phyloP scores from a whole-genome alignment of 2,888 invertebrate genomes.

The Stenoptilia bipunctidactyla region DNA sequence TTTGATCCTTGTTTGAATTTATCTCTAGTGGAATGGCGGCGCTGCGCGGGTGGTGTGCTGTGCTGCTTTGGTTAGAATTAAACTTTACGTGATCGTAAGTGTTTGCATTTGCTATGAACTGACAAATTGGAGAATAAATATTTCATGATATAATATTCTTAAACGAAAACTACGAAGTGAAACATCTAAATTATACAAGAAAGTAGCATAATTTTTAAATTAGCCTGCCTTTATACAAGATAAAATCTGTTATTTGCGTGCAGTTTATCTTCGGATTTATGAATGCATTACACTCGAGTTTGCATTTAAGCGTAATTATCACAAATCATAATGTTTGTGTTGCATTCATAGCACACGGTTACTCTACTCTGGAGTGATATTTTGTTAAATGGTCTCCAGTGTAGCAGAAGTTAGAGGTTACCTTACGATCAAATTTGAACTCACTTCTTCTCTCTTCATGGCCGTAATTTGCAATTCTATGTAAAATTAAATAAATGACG shows the following conservation, averaged over 20 bases:
- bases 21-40: neutral
- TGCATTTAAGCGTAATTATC: slow-evolving; percentile 42
- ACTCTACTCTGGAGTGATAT: slow-evolving; percentile 24
- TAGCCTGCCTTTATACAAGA: neutral
- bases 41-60: neutral
- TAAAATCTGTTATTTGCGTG: neutral
- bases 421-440: slow-evolving; percentile 10
- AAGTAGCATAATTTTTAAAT: neutral
- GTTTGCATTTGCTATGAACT: too few species aligned
- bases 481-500: slow-evolving; percentile 8
- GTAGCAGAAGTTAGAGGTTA: neutral
- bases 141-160: too few species aligned
- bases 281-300: slow-evolving; percentile 30
- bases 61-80: too few species aligned
- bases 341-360: slow-evolving; percentile 29
- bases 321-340: slow-evolving; percentile 47
- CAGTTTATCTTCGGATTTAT: slow-evolving; percentile 23
- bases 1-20: slow-evolving; percentile 49
- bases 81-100: too few species aligned
- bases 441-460: slow-evolving; percentile 9
- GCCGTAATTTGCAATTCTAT: slow-evolving; percentile 10
- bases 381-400: slow-evolving; percentile 26
- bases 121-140: too few species aligned
- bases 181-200: too few species aligned
- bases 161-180: too few species aligned